A percentile compares a stretch with the other conserved stretches of the same genome.
phyloP scores from a whole-genome alignment of 2,888 invertebrate species.

The Psococerastis gibbosa region DNA sequence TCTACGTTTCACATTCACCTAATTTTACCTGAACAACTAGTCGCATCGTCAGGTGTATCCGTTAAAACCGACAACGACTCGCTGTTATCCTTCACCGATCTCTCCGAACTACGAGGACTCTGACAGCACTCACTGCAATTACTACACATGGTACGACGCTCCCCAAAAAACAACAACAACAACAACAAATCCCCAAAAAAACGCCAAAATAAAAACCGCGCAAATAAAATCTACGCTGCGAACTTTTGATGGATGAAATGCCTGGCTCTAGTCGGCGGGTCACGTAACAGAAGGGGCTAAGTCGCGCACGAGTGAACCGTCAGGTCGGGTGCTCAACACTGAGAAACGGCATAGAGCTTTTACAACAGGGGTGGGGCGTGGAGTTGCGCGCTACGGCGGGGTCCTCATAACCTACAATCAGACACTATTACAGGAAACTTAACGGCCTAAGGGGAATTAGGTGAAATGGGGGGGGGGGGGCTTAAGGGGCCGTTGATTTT shows the following conservation, averaged over 20 bases:
- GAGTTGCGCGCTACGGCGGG: too few species aligned
- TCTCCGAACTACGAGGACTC: slow-evolving; percentile 22
- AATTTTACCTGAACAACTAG: slow-evolving; percentile 9
- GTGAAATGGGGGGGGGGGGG: too few species aligned
- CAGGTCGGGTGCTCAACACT: too few species aligned
- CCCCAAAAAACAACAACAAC: background rate
- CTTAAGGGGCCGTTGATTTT: too few species aligned
- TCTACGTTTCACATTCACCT: too few species aligned
- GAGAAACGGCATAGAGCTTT: too few species aligned
- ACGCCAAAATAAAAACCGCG: slow-evolving; percentile 3
- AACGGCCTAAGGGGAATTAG: too few species aligned
- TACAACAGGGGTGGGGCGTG: too few species aligned
- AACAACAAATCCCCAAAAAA: background rate
- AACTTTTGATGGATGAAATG: background rate
- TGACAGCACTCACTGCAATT: slow-evolving; percentile 30
- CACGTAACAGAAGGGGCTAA: background rate
- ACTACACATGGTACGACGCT: slow-evolving; percentile 25
- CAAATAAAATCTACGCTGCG: background rate
- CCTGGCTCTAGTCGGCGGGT: background rate
- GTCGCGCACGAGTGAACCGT: too few species aligned
- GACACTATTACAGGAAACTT: too few species aligned
- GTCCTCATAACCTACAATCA: too few species aligned
- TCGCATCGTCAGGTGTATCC: slow-evolving; percentile 4
- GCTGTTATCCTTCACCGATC: slow-evolving; percentile 1
- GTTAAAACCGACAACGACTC: slow-evolving; percentile 6